Percentiles rank a stretch among this genome's conserved stretches.
Conservation (phyloP, 2,113 vertebrate species). For the Zosterops japonicus region DNA sequence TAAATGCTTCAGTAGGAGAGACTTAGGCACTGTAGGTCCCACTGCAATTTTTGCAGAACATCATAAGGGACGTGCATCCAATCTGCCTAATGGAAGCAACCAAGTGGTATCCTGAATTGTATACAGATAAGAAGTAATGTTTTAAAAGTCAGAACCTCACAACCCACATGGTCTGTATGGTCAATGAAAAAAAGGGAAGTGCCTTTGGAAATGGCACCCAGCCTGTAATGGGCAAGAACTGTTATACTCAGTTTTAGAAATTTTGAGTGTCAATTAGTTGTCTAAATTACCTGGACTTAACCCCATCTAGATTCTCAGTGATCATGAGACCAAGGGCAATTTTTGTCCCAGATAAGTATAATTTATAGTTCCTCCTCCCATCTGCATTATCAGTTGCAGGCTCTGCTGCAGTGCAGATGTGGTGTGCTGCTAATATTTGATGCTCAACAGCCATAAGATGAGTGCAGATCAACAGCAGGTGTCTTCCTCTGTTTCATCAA, state of each 20-base stretch:
- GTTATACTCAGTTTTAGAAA: not conserved
- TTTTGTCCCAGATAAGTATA: not conserved
- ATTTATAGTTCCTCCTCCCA: not conserved
- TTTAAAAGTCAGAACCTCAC: not conserved
- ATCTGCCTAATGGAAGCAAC: not conserved
- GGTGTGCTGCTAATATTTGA: not conserved
- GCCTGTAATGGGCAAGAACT: not conserved
- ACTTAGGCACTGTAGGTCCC: not conserved
- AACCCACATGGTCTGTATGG: accelerated
- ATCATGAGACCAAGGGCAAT: not conserved
- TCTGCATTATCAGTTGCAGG: not conserved
- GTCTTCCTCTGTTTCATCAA: not conserved
- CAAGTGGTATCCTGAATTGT: not conserved
- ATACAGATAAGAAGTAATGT: not conserved
- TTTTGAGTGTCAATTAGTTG: not conserved
- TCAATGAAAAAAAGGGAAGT: not conserved
- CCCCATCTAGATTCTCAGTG: not conserved
- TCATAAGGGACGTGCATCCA: not conserved
- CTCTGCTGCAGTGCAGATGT: not conserved
- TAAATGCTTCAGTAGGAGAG: not conserved
- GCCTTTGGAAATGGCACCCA: not conserved
- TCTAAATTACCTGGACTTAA: not conserved
- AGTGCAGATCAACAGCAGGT: not conserved
- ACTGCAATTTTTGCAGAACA: not conserved
- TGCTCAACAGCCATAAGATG: accelerated